These are phyloP conservation scores for Alloplasta piceator DNA, from an alignment of 2,888 invertebrate genomes.

Conservation along the genomic window DNA sequence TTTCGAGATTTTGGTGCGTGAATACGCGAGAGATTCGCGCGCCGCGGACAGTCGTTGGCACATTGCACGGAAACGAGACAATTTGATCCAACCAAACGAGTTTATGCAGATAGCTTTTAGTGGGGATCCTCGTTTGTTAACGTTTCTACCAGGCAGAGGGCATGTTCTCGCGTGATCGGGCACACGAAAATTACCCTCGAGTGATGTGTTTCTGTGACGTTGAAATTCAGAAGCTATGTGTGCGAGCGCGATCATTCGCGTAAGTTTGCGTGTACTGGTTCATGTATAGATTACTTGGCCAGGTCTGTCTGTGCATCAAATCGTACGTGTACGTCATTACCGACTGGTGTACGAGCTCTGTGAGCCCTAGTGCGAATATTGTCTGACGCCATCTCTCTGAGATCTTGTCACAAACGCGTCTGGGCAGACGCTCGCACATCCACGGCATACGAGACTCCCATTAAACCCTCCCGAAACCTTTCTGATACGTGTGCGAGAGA, in stretches of 20 bases:
- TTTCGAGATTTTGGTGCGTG: too few species aligned
- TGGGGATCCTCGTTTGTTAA: neutral
- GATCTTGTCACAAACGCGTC: conserved; percentile 73
- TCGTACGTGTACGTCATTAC: too few species aligned
- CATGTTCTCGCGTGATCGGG: neutral
- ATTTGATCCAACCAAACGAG: conserved; percentile 31
- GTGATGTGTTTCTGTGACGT: neutral
- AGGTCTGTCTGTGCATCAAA: too few species aligned
- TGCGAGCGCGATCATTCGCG: neutral
- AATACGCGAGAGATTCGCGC: too few species aligned
- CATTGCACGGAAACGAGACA: neutral
- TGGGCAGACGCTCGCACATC: conserved; percentile 60
- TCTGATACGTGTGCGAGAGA: conserved; percentile 64
- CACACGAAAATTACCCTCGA: neutral
- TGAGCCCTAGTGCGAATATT: conserved; percentile 34
- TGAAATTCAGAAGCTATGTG: neutral
- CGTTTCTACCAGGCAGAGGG: neutral
- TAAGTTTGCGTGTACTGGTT: neutral
- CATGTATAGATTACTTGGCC: too few species aligned
- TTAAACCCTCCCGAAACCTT: conserved; percentile 68
- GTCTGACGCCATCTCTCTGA: conserved; percentile 68
- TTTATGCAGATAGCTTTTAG: conserved; percentile 33
- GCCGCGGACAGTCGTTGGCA: too few species aligned
- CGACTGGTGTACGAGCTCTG: neutral
- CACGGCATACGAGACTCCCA: conserved; percentile 71